Base-by-base conservation (phyloP, 2,113 vertebrate species). In the Phylloscopus whistleri region DNA sequence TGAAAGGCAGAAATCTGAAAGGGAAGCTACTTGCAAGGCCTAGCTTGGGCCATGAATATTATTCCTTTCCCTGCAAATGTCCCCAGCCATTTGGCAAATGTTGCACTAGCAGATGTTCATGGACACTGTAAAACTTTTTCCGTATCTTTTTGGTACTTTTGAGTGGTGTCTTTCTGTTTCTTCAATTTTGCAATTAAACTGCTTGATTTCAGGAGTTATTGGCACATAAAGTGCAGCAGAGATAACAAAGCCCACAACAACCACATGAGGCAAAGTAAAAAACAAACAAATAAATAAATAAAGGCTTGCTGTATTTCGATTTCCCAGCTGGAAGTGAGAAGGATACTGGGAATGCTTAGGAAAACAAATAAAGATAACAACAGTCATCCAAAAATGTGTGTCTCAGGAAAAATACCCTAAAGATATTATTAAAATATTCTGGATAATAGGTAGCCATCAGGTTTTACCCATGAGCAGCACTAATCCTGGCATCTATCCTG, bases 311-410 rank as follows among this genome's bases (percentile, higher is more conserved):
- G 60, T 52, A 55, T 89, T 92, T 86, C 0, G 0, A 58, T 86
- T 85, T 90, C 68, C 84, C 52, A 89, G 39, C 62, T 78, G 74
- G 60, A 87, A 94, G 60, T 27, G 10, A 84, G 68, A 84, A 67
- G 30, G 22, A 74, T 63, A 49, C 11, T 59, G 39, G 66, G 52
- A 89, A 92, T 74, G 33, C 41, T 78, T 31, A 60, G 46, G 52
- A 89, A 91, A 92, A 69, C 80, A 89, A 89, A 81, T 68, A 90
- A 96, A 92, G 37, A 83, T 62, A 91, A 85, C 43, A 89, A 39
- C 19, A 87, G 55, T 28, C 43, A 90, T 81, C 64, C 56, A 92
- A 93, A 86, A 90, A 63, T 23, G 26, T 26, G 6, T 21, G 7
- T 74, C 63, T 67, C 52, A 16, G 53, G 72, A 70, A 51, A 94